These are phyloP conservation scores for Guaruba guarouba DNA, from an alignment of 2,113 vertebrate species.

Conservation along the genomic window DNA sequence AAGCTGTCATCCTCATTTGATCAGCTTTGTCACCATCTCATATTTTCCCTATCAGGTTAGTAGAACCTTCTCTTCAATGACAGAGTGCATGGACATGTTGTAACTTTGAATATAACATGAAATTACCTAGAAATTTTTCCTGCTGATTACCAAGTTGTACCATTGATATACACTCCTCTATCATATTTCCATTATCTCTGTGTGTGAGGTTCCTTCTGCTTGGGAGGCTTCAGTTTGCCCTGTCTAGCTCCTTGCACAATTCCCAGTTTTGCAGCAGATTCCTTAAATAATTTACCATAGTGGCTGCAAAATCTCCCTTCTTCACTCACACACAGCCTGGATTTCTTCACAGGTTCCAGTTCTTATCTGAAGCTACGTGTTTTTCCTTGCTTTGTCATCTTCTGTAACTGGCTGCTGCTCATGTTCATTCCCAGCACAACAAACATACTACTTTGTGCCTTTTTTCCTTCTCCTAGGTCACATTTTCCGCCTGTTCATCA, in stretches of 20 bases:
- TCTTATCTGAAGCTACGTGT: background rate
- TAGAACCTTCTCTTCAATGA: background rate
- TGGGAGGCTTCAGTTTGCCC: too few relatives aligned
- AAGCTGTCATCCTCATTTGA: background rate
- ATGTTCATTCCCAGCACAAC: background rate
- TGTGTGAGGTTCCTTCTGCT: background rate
- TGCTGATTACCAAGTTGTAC: background rate
- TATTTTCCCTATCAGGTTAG: background rate
- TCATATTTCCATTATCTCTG: background rate
- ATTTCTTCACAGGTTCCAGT: background rate
- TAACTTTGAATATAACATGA: background rate
- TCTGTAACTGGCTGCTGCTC: background rate
- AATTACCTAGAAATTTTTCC: background rate
- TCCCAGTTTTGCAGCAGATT: background rate
- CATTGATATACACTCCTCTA: background rate
- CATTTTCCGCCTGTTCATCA: background rate
- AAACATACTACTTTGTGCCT: background rate
- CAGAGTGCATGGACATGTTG: fast-evolving
- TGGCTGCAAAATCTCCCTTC: background rate
- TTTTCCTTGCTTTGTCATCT: background rate
- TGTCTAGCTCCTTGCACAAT: background rate
- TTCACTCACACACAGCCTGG: background rate
- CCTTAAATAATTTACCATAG: background rate
- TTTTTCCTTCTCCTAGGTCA: background rate
- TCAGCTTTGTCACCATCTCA: background rate